Evolutionary conservation across 2,888 invertebrate genomes (phyloP), one percentile per base, ranked within the genome.

Genomic region (Platycheirus albimanus): DNA sequence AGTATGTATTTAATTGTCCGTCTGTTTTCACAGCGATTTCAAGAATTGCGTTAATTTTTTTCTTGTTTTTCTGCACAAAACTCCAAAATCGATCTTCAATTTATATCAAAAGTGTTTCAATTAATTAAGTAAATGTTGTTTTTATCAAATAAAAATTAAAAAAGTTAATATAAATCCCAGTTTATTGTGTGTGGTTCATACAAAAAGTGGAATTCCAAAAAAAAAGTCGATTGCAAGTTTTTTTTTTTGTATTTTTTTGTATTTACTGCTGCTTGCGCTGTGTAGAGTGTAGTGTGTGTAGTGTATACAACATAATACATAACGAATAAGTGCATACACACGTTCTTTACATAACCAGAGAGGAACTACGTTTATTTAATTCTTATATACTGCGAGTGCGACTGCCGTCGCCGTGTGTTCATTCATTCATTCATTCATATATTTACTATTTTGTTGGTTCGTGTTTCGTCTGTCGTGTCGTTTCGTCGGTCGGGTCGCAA

Each of bases 401-500:
- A n/a, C n/a, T n/a, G n/a, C n/a, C n/a, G n/a, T 36, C 36, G 36
- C 24, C 30, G 70, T 70, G 69, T 41, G 58, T 58, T 58, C 58
- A 58, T 80, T 70, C 76, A 80, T 81, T 81, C 81, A 81, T 81
- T 81, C 77, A 81, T 72, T 63, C 67, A 81, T n/a, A n/a, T n/a
- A n/a, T n/a, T 81, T 81, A 45, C 54, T 71, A 52, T 81, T 63
- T 45, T 81, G 58, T 51, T 47, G 47, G 17, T 30, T 66, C 30
- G 75, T 49, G 36, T 36, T n/a, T 36, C 52, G n/a, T n/a, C n/a
- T n/a, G n/a, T n/a, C n/a, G n/a, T n/a, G n/a, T n/a, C n/a, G n/a
- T n/a, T n/a, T n/a, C 43, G 24, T 54, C 54, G 79, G 66, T 66
- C 76, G 69, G 70, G 64, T 64, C 19, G 52, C n/a, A n/a, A n/a